These are phyloP conservation scores for Lynx canadensis DNA, from an alignment of 2,113 vertebrate genomes.

Conservation along the genomic window DNA sequence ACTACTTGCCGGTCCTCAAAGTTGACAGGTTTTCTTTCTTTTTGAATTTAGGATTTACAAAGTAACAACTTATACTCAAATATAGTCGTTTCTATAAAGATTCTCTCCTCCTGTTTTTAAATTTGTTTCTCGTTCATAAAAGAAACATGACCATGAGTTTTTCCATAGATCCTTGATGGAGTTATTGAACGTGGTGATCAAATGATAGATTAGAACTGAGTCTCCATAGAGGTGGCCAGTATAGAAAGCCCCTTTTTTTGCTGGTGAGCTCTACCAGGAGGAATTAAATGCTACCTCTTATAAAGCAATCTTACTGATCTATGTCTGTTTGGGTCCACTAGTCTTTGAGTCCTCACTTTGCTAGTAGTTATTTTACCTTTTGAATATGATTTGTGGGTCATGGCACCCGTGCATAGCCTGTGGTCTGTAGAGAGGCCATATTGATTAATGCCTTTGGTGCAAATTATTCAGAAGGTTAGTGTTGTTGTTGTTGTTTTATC, in stretches of 20 bases:
- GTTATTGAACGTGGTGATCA: not conserved
- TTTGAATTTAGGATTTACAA: slow-evolving; percentile 41
- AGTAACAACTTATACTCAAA: slow-evolving; percentile 30
- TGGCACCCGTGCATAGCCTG: not conserved
- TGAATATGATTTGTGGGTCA: not conserved
- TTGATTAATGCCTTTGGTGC: slow-evolving; percentile 21
- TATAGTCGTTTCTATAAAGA: not conserved
- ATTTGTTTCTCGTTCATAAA: not conserved
- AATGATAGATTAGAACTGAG: not conserved
- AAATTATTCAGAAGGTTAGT: not conserved
- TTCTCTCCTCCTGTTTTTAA: not conserved
- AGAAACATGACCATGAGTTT: not conserved
- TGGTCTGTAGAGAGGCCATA: not conserved
- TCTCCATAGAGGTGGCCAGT: not conserved
- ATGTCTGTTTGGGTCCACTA: not conserved
- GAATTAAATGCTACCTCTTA: slow-evolving; percentile 8
- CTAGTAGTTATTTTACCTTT: slow-evolving; percentile 16
- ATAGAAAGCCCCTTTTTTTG: not conserved
- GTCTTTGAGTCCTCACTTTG: not conserved
- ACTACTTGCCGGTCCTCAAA: slow-evolving; percentile 27
- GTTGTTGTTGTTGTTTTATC: not conserved
- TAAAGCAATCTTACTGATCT: not conserved
- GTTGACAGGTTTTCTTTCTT: not conserved
- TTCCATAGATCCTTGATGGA: not conserved
- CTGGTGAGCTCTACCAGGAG: slow-evolving; percentile 18